Evolutionary conservation across 2,888 invertebrate genomes (phyloP), one percentile per base, ranked within the genome.

Genomic region (Eristalis pertinax): DNA sequence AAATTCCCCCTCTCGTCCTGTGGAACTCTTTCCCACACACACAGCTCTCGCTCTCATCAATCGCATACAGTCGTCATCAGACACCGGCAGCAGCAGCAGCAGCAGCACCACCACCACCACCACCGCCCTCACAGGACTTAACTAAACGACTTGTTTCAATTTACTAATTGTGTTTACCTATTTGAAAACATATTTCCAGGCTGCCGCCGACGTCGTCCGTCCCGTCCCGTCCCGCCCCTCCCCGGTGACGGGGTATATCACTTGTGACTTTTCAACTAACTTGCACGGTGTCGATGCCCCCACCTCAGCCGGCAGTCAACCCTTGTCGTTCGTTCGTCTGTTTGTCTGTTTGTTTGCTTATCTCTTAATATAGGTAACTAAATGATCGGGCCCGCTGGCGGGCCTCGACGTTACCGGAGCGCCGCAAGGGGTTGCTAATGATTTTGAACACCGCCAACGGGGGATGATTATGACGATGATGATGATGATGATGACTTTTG

Each of bases 101-200:
- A 13, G 15, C 29, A 29, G n/a, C 43, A 32, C 63, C 29, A 29
- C 26, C 64, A 56, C 35, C 50, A 56, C 56, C 63, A 19, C 68
- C 69, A 77, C 64, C 32, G 43, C 32, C 63, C 43, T 68, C 62
- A 65, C 64, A 75, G 64, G 76, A 76, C 70, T 82, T 69, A 81
- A 75, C 81, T 70, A 76, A 82, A 76, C 76, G 76, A 82, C 82
- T 72, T 70, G 76, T 82, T 82, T 82, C 82, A 82, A 82, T 82
- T 82, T 76, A 70, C 76, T 82, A 82, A 82, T 82, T 82, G 76
- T 82, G 82, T 82, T 82, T 82, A 82, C 82, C 67, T 81, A 74
- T 81, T 74, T 50, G 63, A 56, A 74, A 81, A 74, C 63, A 64
- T 74, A 81, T 81, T 79, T 65, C 56, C 79, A 19, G 50, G 50